Evolutionary conservation across 2,113 vertebrate species (phyloP).

Genomic region (Syngnathus floridae): DNA sequence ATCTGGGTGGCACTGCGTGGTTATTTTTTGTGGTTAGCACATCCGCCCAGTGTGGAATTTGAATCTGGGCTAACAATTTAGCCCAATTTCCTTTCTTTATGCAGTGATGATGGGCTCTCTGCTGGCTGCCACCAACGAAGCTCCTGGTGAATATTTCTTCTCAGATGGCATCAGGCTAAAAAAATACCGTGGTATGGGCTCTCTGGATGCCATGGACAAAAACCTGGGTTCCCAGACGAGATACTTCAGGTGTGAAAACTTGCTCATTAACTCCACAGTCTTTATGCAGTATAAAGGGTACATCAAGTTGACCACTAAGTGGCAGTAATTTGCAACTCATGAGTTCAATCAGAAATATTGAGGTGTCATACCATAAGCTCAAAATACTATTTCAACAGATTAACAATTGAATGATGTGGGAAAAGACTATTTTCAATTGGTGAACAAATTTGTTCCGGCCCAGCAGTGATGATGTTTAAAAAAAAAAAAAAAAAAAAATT

Average conservation of each 20-base stretch:
- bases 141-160: conserved; percentile 96
- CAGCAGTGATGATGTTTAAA: no score
- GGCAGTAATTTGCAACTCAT: not conserved
- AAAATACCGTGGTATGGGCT: conserved; percentile 97
- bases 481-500: no score
- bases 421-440: no score
- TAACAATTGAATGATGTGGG: no score
- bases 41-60: not conserved
- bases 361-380: not conserved
- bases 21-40: not conserved
- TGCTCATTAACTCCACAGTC: not conserved
- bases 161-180: conserved; percentile 95
- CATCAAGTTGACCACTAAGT: not conserved
- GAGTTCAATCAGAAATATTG: not conserved
- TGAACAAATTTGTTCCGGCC: no score
- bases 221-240: conserved; percentile 93
- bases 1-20: not conserved
- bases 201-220: conserved; percentile 97
- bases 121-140: conserved; percentile 90
- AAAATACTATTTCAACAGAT: not conserved
- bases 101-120: conserved; percentile 98
- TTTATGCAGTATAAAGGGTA: not conserved
- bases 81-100: not conserved
- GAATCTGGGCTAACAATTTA: not conserved
- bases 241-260: conserved; percentile 73